Evolutionary conservation across 2,113 vertebrate species (phyloP).

Genomic region (Nematolebias whitei): DNA sequence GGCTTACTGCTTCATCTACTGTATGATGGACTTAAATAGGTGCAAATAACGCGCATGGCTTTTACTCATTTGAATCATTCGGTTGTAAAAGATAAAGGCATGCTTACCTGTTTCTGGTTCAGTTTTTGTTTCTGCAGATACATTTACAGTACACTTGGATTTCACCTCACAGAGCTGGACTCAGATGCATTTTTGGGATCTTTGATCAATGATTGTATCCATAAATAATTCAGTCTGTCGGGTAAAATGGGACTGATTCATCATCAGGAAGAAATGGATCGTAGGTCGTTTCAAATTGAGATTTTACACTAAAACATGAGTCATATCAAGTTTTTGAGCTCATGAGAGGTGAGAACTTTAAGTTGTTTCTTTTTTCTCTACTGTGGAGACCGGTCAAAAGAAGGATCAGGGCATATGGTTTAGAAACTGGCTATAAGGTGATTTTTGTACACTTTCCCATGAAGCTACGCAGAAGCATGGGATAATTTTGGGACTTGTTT

Average conservation of each 20-base stretch:
- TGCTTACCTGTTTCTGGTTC: constrained; percentile 25
- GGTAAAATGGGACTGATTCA: constrained; percentile 41
- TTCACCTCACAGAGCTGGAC: constrained; percentile 13
- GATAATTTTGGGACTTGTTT: not conserved
- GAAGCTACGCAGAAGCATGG: too few species aligned
- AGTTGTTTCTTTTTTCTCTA: too few species aligned
- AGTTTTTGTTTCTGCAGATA: constrained; percentile 34
- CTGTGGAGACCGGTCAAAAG: too few species aligned
- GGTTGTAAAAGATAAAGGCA: constrained; percentile 28
- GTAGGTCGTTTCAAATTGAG: constrained; percentile 14
- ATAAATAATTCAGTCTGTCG: constrained; percentile 61
- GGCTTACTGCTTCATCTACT: constrained; percentile 41
- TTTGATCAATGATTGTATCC: constrained; percentile 43
- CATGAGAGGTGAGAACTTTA: not conserved
- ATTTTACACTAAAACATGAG: not conserved
- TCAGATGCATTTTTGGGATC: constrained; percentile 30
- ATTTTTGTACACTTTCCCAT: not conserved
- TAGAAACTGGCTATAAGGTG: not conserved
- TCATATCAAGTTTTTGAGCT: constrained; percentile 34
- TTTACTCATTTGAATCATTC: constrained; percentile 52
- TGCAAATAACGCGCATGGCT: constrained; percentile 32
- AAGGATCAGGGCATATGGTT: too few species aligned
- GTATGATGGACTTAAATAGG: constrained; percentile 52
- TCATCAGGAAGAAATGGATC: constrained; percentile 17
- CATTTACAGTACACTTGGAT: not conserved